A percentile compares a stretch with the other conserved stretches of the same genome.
Evolutionary conservation across 2,888 invertebrate species (phyloP).

Genomic region (Spicauda simplicius): DNA sequence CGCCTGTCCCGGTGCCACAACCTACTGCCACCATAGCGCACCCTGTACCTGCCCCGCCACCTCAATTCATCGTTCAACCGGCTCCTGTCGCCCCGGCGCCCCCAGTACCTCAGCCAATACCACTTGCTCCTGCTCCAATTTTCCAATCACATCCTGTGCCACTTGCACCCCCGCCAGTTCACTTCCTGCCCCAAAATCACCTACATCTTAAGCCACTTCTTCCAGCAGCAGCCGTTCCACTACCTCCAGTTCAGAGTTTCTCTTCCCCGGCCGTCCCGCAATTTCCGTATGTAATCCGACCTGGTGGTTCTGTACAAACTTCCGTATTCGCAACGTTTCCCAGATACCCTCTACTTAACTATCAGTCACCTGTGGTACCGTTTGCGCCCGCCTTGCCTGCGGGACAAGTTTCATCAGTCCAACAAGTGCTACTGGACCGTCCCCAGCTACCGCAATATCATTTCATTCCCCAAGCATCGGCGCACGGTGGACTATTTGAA

Average conservation of each 20-base stretch:
- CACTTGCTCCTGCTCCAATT: slow-evolving; percentile 56
- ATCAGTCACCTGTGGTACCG: slow-evolving; percentile 59
- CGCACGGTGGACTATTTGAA: slow-evolving; percentile 53
- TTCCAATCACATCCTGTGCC: slow-evolving; percentile 51
- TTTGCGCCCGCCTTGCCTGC: slow-evolving; percentile 43
- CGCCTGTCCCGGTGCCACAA: slow-evolving; percentile 38
- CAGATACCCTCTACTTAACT: slow-evolving; percentile 69
- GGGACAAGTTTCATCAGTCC: slow-evolving; percentile 38
- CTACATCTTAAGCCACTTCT: slow-evolving; percentile 58
- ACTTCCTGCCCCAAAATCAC: slow-evolving; percentile 55
- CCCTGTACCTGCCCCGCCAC: slow-evolving; percentile 40
- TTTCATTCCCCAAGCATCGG: slow-evolving; percentile 51
- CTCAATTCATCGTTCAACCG: slow-evolving; percentile 45
- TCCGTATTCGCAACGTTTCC: slow-evolving; percentile 77
- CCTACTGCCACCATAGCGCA: slow-evolving; percentile 28
- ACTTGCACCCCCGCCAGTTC: slow-evolving; percentile 54
- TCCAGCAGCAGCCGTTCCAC: slow-evolving; percentile 55
- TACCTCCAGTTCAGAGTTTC: slow-evolving; percentile 55
- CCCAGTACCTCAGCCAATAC: slow-evolving; percentile 57
- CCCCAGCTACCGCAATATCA: slow-evolving; percentile 64
- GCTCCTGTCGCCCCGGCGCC: slow-evolving; percentile 58
- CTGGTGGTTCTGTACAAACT: slow-evolving; percentile 75
- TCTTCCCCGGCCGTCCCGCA: slow-evolving; percentile 47
- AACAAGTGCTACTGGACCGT: slow-evolving; percentile 55
- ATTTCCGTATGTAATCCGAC: slow-evolving; percentile 64